phyloP scores from a whole-genome alignment of 2,113 vertebrate species.

The rabbit (Oryctolagus cuniculus) region DNA sequence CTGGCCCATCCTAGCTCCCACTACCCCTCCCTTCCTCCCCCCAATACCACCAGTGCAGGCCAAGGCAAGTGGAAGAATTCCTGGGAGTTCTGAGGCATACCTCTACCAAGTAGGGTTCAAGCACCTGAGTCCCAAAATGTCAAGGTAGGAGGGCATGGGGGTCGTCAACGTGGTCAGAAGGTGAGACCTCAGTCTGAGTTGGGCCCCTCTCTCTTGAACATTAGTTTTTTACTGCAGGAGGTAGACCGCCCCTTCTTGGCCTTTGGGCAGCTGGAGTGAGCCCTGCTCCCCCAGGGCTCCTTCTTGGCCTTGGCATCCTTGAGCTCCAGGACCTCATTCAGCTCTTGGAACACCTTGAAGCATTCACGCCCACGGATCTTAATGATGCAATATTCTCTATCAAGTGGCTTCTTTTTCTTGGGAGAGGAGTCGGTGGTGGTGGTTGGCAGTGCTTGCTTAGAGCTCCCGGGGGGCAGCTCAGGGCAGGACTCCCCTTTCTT shows the following conservation, averaged over 20 bases:
- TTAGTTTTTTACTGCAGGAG: constrained; percentile 84
- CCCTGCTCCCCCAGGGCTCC: constrained; percentile 78
- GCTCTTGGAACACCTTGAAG: constrained; percentile 85
- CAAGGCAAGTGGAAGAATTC: neutral
- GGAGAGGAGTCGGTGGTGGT: constrained; percentile 54
- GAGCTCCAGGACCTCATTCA: constrained; percentile 88
- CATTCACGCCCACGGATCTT: constrained; percentile 86
- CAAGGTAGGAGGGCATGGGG: neutral
- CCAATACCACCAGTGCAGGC: neutral
- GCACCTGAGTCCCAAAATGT: neutral
- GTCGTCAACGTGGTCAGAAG: neutral
- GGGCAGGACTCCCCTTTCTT: constrained; percentile 75
- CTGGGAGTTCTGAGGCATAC: neutral
- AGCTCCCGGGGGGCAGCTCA: constrained; percentile 29
- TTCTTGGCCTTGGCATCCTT: constrained; percentile 74
- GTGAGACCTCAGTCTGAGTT: constrained; percentile 86
- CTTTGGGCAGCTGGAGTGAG: constrained; percentile 83
- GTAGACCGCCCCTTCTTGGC: constrained; percentile 66
- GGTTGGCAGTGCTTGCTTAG: constrained; percentile 69
- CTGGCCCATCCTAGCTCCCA: neutral
- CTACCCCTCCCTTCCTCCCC: too few species aligned
- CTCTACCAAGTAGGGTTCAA: constrained; percentile 35
- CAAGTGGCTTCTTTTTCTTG: constrained; percentile 69
- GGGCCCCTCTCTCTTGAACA: constrained; percentile 82
- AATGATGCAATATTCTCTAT: constrained; percentile 80